Evolutionary conservation across 2,797 vertebrate genomes (phyloP).

Genomic region (Pelochelys cantorii): DNA sequence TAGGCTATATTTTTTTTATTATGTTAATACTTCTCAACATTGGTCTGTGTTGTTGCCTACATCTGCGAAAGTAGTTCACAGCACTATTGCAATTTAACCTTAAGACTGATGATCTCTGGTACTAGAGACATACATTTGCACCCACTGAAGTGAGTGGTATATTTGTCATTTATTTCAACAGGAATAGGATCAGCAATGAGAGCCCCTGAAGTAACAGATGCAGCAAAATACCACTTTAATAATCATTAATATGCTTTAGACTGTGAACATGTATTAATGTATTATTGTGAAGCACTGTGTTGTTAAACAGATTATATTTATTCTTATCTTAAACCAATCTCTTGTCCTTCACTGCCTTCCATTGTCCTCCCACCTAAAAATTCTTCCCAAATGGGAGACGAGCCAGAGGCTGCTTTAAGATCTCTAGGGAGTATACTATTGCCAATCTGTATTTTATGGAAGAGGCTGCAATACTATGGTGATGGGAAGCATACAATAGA

Average conservation of each 20-base stretch:
- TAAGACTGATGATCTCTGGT: constrained; percentile 1
- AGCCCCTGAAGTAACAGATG: neutral
- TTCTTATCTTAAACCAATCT: neutral
- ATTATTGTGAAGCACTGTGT: rapidly evolving
- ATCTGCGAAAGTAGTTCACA: constrained; percentile 2
- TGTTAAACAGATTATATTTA: neutral
- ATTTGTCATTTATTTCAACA: neutral
- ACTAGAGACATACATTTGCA: neutral
- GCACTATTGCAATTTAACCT: neutral
- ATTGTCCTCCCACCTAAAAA: neutral
- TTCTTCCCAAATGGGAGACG: neutral
- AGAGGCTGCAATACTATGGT: neutral
- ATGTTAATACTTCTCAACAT: constrained; percentile 14
- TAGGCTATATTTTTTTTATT: neutral
- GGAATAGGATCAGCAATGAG: neutral
- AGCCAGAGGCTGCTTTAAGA: neutral
- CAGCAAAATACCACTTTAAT: neutral
- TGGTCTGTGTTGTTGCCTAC: neutral
- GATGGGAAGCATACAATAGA: neutral
- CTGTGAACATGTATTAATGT: neutral
- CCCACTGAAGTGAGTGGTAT: neutral
- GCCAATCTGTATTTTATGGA: neutral
- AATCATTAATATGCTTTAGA: neutral
- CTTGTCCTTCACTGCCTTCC: constrained; percentile 1
- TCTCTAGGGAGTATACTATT: neutral